Conservation (phyloP, 2,113 vertebrate genomes). For the Corapipo altera region DNA sequence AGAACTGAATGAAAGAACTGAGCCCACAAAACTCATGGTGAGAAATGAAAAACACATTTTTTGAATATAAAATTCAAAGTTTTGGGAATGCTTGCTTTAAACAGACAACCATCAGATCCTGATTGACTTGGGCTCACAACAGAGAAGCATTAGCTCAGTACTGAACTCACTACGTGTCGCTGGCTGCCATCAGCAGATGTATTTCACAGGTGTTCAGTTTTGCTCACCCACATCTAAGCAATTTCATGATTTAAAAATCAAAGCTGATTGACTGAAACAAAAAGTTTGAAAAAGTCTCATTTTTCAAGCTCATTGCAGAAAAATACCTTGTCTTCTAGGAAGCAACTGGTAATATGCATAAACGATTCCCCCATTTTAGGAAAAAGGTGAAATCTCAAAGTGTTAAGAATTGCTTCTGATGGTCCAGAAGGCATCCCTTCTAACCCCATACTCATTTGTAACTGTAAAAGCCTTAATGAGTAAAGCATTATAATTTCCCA, state of each 20-base stretch:
- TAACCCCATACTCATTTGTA: not conserved
- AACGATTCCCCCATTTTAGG: constrained; percentile 8
- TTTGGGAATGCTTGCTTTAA: not conserved
- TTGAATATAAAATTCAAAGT: not conserved
- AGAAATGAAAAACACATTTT: not conserved
- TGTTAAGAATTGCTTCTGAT: not conserved
- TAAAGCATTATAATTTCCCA: not conserved
- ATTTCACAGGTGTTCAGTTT: constrained; percentile 25
- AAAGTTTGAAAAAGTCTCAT: not conserved
- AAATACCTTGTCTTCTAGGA: not conserved
- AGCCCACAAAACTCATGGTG: fast-evolving
- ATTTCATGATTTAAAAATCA: constrained; percentile 37
- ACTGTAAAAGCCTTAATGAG: not conserved
- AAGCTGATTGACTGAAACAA: constrained; percentile 22
- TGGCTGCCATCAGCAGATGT: not conserved
- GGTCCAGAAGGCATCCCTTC: not conserved
- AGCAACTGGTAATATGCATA: not conserved
- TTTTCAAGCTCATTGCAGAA: not conserved
- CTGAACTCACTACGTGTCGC: not conserved
- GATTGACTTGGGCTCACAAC: not conserved
- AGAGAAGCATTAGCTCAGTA: not conserved
- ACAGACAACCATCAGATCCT: not conserved
- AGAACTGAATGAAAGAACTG: not conserved
- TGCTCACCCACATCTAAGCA: not conserved
- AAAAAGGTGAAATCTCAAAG: not conserved